Evolutionary conservation across 2,888 invertebrate genomes (phyloP), one percentile per base, ranked within the genome.

Genomic region (Phyto melanocephala): DNA sequence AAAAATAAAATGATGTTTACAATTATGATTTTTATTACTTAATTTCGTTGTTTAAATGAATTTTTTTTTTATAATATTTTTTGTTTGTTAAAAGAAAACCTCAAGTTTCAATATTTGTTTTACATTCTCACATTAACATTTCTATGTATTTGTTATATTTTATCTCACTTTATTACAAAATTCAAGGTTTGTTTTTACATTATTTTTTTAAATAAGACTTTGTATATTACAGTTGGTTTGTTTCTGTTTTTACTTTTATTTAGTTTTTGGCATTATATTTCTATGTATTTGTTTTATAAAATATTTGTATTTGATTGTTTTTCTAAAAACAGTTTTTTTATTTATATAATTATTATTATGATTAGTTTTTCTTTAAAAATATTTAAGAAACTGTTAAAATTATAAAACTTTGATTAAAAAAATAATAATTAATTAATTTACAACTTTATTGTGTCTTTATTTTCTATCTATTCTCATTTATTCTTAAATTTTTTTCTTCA

Each of bases 181-280:
- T n/a, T 72, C 52, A 33, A n/a, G n/a, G n/a, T n/a, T 42, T 58
- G 20, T 50, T 72, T 65, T 10, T 67, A 54, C 20, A 13, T 33
- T 10, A 63, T 35, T 35, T 60, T 45, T 40, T 60, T 40, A 52
- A 68, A 5, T 81, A 50, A 78, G 42, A 75, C 33, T 40, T 58
- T 50, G 28, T 28, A 80, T 77, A 65, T 78, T 77, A 72, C 50
- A 67, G 15, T 62, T 42, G 33, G 28, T 62, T 58, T 37, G 42
- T 17, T 60, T 58, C 60, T 15, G n/a, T n/a, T n/a, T n/a, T n/a
- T n/a, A n/a, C n/a, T 2, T 52, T 33, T 50, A 50, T 11, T 75
- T 54, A 62, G 37, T 77, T 81, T n/a, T 81, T 81, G 77, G 77
- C 81, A 81, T 81, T 75, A 42, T 75, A 28, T 68, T 7, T 65